Percentiles rank a stretch among this genome's conserved stretches.
Evolutionary conservation across 2,113 vertebrate species (phyloP).

Genomic region (Bos indicus): DNA sequence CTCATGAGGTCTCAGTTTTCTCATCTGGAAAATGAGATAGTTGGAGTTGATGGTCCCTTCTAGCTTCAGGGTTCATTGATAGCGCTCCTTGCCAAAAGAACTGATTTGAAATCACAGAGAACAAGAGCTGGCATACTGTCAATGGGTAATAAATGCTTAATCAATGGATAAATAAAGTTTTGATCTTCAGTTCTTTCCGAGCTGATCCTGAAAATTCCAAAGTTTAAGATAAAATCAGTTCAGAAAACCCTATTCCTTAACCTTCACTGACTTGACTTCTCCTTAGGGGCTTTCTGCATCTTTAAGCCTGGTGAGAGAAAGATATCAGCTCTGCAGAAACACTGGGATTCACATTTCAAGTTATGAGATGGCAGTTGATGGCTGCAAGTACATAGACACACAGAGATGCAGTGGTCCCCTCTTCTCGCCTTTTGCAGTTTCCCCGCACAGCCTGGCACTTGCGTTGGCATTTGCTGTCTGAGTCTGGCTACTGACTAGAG

Average conservation of each 20-base stretch:
- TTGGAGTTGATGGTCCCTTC: background rate
- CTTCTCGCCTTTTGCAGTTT: background rate
- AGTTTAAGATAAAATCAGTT: background rate
- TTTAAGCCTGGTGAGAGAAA: background rate
- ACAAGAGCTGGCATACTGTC: background rate
- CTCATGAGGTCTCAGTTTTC: background rate
- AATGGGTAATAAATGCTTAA: background rate
- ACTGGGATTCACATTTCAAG: background rate
- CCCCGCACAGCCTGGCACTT: background rate
- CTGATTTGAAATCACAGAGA: background rate
- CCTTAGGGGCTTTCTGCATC: background rate
- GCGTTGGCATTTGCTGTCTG: background rate
- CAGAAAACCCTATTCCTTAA: background rate
- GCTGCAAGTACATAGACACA: background rate
- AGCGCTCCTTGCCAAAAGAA: background rate
- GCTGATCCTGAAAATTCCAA: background rate
- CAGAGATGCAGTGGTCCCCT: background rate
- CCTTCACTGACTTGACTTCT: background rate
- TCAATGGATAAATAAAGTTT: background rate
- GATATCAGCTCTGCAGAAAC: background rate
- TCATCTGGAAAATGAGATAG: background rate
- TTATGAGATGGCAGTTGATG: background rate
- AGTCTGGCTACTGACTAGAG: background rate
- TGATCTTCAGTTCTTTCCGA: constrained; percentile 1
- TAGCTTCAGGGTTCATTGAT: background rate